Evolutionary conservation across 2,113 vertebrate species (phyloP).

Genomic region (Bolborhynchus lineola): DNA sequence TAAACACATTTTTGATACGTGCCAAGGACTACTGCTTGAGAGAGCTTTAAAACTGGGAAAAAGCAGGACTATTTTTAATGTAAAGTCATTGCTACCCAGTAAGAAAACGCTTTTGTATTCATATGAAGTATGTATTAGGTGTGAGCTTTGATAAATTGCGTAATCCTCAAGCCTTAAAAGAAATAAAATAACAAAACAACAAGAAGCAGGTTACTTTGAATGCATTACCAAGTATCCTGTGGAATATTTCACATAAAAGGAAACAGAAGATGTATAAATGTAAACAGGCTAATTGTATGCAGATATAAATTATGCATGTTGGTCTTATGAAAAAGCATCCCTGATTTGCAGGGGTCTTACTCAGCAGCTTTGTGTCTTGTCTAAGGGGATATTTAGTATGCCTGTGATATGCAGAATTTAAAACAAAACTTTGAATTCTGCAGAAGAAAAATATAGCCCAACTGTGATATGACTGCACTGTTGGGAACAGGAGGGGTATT

Average conservation of each 20-base stretch:
- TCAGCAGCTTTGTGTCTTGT: slow-evolving; percentile 81
- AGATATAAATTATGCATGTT: slow-evolving; percentile 86
- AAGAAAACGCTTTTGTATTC: slow-evolving; percentile 67
- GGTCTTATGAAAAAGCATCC: slow-evolving; percentile 79
- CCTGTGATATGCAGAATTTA: slow-evolving; percentile 83
- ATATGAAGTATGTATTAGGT: slow-evolving; percentile 80
- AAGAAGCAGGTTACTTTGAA: slow-evolving; percentile 68
- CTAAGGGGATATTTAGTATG: slow-evolving; percentile 82
- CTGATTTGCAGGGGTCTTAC: slow-evolving; percentile 82
- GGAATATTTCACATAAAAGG: slow-evolving; percentile 81
- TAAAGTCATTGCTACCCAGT: slow-evolving; percentile 65
- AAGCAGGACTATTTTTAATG: slow-evolving; percentile 37
- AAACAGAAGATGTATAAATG: slow-evolving; percentile 79
- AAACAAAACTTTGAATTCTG: slow-evolving; percentile 78
- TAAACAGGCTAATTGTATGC: slow-evolving; percentile 88
- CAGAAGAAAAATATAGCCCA: slow-evolving; percentile 69
- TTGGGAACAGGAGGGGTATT: slow-evolving; percentile 8
- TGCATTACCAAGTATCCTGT: slow-evolving; percentile 75
- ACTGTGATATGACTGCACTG: slow-evolving; percentile 43
- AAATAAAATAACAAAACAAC: not conserved
- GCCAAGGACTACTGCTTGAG: not conserved
- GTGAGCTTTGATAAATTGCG: slow-evolving; percentile 79
- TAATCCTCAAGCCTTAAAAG: slow-evolving; percentile 63
- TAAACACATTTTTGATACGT: slow-evolving; percentile 10
- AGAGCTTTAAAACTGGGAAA: slow-evolving; percentile 29